These are phyloP conservation scores for Falcunculus frontatus DNA, from an alignment of 2,113 vertebrate genomes.

Conservation along the genomic window DNA sequence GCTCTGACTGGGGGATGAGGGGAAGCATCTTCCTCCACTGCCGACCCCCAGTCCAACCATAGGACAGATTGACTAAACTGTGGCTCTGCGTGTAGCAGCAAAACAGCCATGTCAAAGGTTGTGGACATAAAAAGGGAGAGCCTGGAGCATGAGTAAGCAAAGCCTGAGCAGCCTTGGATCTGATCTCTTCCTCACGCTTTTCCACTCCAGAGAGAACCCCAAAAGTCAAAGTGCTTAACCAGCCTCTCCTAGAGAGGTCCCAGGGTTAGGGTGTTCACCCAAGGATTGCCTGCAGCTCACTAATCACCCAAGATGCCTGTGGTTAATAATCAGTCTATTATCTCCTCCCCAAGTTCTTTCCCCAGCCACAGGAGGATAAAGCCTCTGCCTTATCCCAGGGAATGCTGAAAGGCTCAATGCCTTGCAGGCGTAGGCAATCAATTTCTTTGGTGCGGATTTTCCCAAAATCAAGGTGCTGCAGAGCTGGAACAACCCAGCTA, in stretches of 20 bases:
- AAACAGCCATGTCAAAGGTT: background rate
- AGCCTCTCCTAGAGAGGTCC: background rate
- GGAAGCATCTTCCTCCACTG: background rate
- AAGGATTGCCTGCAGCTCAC: background rate
- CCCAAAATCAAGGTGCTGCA: background rate
- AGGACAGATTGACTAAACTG: background rate
- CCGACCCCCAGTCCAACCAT: background rate
- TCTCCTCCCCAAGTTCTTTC: background rate
- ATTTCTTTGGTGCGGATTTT: background rate
- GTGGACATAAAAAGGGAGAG: background rate
- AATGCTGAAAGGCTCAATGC: background rate
- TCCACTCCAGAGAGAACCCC: background rate
- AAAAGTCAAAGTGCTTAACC: background rate
- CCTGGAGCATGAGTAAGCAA: background rate
- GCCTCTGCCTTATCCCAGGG: background rate
- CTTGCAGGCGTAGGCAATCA: background rate
- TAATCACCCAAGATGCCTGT: background rate
- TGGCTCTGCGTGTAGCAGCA: background rate
- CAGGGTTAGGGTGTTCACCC: background rate
- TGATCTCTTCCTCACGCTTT: background rate
- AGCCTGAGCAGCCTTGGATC: background rate
- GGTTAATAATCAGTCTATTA: background rate
- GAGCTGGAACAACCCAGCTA: background rate
- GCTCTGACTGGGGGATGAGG: background rate
- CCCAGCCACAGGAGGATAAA: background rate